These are phyloP conservation scores for Gambusia affinis DNA, from an alignment of 2,113 vertebrate genomes.

Conservation along the genomic window DNA sequence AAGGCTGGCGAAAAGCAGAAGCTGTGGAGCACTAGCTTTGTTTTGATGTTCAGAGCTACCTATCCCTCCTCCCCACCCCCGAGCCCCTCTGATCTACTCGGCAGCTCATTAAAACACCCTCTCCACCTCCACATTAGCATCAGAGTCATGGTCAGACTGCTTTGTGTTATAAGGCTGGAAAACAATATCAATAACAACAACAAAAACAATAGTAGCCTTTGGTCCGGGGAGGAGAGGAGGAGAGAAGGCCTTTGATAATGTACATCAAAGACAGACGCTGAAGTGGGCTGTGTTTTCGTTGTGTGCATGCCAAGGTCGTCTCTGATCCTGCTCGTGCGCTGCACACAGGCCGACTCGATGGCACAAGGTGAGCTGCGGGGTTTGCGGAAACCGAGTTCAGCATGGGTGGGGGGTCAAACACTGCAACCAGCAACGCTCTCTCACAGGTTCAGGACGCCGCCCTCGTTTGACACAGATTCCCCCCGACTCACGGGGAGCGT, in stretches of 20 bases:
- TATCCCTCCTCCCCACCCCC: constrained; percentile 50
- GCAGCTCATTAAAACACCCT: constrained; percentile 81
- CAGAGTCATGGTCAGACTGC: constrained; percentile 85
- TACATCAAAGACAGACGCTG: constrained; percentile 73
- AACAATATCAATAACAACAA: constrained; percentile 84
- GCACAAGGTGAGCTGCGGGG: constrained; percentile 45
- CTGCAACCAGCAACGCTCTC: constrained; percentile 13
- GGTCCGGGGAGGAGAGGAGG: constrained; percentile 73
- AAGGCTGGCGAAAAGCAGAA: constrained; percentile 59
- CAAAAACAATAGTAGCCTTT: constrained; percentile 85
- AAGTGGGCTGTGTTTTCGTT: constrained; percentile 68
- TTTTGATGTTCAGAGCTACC: constrained; percentile 76
- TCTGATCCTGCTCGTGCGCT: constrained; percentile 59
- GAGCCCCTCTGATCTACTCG: constrained; percentile 74
- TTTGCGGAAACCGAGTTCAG: constrained; percentile 35
- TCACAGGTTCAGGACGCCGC: constrained; percentile 16
- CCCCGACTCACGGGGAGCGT: neutral
- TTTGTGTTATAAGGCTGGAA: constrained; percentile 79
- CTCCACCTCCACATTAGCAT: constrained; percentile 82
- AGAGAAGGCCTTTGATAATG: constrained; percentile 76
- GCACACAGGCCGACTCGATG: constrained; percentile 13
- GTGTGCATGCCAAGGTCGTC: constrained; percentile 68
- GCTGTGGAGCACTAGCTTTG: constrained; percentile 48
- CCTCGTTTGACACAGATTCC: constrained; percentile 25
- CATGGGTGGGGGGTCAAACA: constrained; percentile 38